Conservation (phyloP, 2,797 vertebrate species). For the Gambelia wislizenii region DNA sequence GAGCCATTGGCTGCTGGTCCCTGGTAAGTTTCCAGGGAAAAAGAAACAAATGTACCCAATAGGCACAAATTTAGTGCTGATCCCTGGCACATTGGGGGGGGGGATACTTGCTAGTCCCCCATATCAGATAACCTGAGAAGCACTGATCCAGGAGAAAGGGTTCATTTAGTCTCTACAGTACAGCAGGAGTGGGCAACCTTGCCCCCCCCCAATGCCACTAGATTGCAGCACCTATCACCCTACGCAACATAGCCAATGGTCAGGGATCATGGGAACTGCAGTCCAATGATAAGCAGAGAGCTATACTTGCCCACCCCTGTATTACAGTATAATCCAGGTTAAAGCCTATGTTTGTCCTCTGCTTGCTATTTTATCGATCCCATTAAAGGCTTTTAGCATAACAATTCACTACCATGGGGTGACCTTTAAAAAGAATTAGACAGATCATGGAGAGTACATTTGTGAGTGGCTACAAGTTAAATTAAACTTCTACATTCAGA, state of each 20-base stretch:
- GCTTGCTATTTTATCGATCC: not conserved
- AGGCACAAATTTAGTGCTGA: too few species aligned
- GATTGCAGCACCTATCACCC: too few species aligned
- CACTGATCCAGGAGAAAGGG: too few species aligned
- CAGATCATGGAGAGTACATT: not conserved
- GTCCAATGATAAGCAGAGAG: not conserved
- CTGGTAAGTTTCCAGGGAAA: too few species aligned
- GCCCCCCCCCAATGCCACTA: too few species aligned
- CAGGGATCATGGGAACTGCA: not conserved
- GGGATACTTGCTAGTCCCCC: too few species aligned
- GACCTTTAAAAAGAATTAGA: not conserved
- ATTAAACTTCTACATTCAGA: not conserved
- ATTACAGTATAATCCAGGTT: not conserved
- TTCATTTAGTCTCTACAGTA: too few species aligned
- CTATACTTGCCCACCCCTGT: not conserved
- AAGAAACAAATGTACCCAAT: too few species aligned
- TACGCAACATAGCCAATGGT: not conserved
- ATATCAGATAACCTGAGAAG: too few species aligned
- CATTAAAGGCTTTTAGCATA: not conserved
- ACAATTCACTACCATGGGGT: not conserved
- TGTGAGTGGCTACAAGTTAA: not conserved
- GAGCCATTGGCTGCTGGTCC: too few species aligned
- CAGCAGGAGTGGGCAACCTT: too few species aligned
- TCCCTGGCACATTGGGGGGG: too few species aligned
- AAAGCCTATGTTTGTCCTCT: not conserved